phyloP scores from a whole-genome alignment of 2,888 invertebrate genomes.

The Ochlodes sylvanus region DNA sequence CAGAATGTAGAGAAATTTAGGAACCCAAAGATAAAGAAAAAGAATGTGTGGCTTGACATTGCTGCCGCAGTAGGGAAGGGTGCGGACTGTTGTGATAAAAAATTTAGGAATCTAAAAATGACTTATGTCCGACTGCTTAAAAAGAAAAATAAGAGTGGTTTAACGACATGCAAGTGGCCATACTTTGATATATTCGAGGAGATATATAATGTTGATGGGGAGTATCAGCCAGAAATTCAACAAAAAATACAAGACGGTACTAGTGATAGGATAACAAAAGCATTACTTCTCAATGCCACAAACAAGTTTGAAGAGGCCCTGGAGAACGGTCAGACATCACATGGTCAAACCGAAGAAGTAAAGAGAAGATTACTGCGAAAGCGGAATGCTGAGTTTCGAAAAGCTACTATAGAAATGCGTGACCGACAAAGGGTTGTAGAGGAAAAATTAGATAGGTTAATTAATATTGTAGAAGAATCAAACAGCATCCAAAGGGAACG shows the following conservation, averaged over 20 bases:
- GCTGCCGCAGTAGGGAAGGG: constrained; percentile 66
- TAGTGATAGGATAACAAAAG: constrained; percentile 67
- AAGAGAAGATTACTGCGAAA: constrained; percentile 62
- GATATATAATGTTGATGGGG: constrained; percentile 71
- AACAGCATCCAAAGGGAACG: constrained; percentile 76
- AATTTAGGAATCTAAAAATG: constrained; percentile 76
- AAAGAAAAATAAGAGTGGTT: constrained; percentile 65
- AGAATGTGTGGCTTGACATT: constrained; percentile 75
- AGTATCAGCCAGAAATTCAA: constrained; percentile 72
- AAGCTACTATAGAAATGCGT: constrained; percentile 72
- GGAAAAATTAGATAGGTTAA: constrained; percentile 75
- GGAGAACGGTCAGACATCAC: constrained; percentile 61
- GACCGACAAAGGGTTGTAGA: constrained; percentile 75
- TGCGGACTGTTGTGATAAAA: constrained; percentile 76
- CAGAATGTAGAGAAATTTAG: constrained; percentile 73
- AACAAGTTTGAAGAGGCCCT: constrained; percentile 52
- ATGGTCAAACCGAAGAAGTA: constrained; percentile 59
- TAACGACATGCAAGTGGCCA: constrained; percentile 72
- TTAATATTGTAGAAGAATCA: constrained; percentile 78
- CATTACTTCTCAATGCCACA: constrained; percentile 62
- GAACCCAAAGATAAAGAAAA: constrained; percentile 77
- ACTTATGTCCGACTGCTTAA: constrained; percentile 74
- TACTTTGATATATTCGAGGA: constrained; percentile 76
- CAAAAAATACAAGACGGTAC: constrained; percentile 68
- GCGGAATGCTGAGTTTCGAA: constrained; percentile 68